Evolutionary conservation across 2,888 invertebrate genomes (phyloP), one percentile per base, ranked within the genome.

Genomic region (Lissonota sp.): DNA sequence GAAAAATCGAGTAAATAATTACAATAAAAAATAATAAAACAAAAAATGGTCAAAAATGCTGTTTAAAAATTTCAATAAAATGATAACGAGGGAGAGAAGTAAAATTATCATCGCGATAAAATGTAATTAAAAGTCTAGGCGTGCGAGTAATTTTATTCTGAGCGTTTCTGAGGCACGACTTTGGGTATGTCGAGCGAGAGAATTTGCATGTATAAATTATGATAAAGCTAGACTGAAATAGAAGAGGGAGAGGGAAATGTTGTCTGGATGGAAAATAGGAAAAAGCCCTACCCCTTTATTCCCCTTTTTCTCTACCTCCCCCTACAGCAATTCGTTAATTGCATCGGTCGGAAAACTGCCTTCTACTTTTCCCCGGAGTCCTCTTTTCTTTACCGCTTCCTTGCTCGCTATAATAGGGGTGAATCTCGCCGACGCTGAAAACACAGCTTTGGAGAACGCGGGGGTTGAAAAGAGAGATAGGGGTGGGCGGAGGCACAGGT

Each of bases 291-390:
- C 26, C 26, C 26, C 26, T 1, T 26, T 26, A 1, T 26, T 26
- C 1, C 26, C 26, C 26, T 26, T 26, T 26, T 3, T 26, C 3
- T 26, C 26, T 26, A 26, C 26, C 26, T 26, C 26, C 26, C 26
- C 26, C 26, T 26, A 26, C 3, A 8, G 60, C 44, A 62, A 67
- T 53, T 53, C 60, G 44, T 72, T 80, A 80, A 80, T 80, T 80
- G 80, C 75, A 80, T 80, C 80, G 75, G 75, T 46, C 44, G 63
- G 12, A 58, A 57, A 62, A 42, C 49, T 69, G 16, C 55, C 73
- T 70, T 37, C 37, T 14, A n/a, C 70, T 37, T 49, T 37, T 51
- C 49, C 37, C 37, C 7, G 37, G 5, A 8, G 39, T 51, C 42
- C 44, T 16, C 37, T 66, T 44, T 46, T 14, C 39, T 5, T 39